Evolutionary conservation across 2,113 vertebrate species (phyloP).

Genomic region (Mustela nigripes): DNA sequence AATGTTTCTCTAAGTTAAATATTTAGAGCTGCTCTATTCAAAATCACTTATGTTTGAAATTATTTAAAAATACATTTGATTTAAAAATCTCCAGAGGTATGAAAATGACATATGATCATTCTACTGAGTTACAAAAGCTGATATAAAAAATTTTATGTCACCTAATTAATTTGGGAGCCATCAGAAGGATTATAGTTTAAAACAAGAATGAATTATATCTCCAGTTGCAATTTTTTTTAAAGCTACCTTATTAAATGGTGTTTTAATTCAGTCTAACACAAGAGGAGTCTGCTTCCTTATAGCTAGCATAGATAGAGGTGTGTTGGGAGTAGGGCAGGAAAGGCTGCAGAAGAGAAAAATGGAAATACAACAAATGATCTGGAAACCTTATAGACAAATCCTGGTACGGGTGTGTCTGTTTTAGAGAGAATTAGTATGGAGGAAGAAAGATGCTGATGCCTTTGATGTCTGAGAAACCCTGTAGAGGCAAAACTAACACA

Average conservation of each 20-base stretch:
- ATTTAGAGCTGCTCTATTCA: slow-evolving; percentile 33
- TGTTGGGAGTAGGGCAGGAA: background rate
- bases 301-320: background rate
- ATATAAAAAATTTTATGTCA: background rate
- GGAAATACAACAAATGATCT: background rate
- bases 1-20: slow-evolving; percentile 17
- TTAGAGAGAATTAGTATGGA: background rate
- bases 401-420: background rate
- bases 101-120: background rate
- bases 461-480: slow-evolving; percentile 55
- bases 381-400: background rate
- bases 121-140: background rate
- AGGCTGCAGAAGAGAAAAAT: background rate
- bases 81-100: background rate
- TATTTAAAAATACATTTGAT: background rate
- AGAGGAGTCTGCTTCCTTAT: background rate
- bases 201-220: background rate
- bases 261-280: background rate
- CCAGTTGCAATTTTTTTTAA: background rate
- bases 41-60: slow-evolving; percentile 17
- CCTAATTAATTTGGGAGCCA: slow-evolving; percentile 9
- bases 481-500: background rate
- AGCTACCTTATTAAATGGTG: background rate
- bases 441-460: background rate
- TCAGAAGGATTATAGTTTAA: background rate